Percentiles rank a stretch among this genome's conserved stretches.
Conservation (phyloP, 35 echinoderm and acorn worm species). For the Acanthaster planci region DNA sequence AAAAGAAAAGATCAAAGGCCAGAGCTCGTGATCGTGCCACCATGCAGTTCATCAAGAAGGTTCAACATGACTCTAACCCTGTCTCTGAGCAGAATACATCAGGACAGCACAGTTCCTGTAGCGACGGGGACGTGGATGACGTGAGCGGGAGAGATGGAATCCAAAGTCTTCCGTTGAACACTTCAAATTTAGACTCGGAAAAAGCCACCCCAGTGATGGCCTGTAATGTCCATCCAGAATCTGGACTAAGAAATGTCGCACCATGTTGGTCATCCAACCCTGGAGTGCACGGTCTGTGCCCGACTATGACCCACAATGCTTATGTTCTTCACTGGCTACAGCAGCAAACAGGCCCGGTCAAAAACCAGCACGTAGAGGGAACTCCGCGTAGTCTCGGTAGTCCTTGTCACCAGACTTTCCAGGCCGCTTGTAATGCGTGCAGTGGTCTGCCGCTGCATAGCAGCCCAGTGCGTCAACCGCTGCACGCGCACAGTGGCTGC, state of each 20-base stretch:
- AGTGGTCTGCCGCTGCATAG: neutral
- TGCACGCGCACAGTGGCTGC: neutral
- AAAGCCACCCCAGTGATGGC: neutral
- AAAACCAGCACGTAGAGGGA: neutral
- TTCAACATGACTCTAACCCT: neutral
- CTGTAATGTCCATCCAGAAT: neutral
- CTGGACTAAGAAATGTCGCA: neutral
- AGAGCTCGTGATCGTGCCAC: constrained; percentile 5
- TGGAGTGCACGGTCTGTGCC: neutral
- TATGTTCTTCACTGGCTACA: constrained; percentile 10
- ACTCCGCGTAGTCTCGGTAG: neutral
- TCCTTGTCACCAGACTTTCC: constrained; percentile 11
- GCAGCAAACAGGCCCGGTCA: neutral
- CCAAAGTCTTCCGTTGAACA: neutral
- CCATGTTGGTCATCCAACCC: neutral
- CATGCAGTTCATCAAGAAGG: neutral
- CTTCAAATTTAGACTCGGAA: neutral
- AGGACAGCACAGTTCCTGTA: neutral
- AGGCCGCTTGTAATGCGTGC: neutral
- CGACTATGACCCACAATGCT: neutral
- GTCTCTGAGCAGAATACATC: neutral
- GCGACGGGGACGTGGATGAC: neutral
- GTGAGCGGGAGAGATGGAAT: neutral
- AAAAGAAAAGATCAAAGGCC: neutral
- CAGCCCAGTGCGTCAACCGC: neutral